Evolutionary conservation across 2,113 vertebrate species (phyloP).

Genomic region (Stercorarius parasiticus): DNA sequence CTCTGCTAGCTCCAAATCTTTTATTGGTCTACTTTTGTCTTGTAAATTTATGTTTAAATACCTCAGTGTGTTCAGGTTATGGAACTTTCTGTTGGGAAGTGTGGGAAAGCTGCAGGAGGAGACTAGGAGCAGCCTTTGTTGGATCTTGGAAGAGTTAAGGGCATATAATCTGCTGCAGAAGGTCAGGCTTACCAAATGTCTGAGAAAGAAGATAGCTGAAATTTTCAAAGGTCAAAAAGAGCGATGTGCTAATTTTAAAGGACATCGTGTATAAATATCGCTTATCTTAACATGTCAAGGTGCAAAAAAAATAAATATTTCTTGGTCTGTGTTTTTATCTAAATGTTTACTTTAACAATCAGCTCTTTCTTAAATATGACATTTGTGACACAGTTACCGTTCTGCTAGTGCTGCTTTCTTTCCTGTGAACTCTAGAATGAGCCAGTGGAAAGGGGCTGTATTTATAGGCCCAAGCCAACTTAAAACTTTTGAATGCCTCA

Average conservation of each 20-base stretch:
- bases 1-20: slow-evolving; percentile 27
- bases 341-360: not conserved
- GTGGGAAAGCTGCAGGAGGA: not conserved
- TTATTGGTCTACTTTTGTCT: not conserved
- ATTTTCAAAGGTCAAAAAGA: slow-evolving; percentile 40
- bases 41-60: slow-evolving; percentile 56
- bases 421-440: not conserved
- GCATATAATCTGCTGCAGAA: not conserved
- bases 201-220: slow-evolving; percentile 1
- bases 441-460: not conserved
- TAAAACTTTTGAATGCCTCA: not conserved
- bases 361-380: not conserved
- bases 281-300: not conserved
- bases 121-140: not conserved
- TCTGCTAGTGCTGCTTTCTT: not conserved
- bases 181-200: not conserved
- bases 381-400: not conserved
- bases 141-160: slow-evolving; percentile 38
- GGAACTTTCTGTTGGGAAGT: slow-evolving; percentile 41
- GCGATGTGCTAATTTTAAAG: slow-evolving; percentile 28
- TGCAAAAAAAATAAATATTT: not conserved
- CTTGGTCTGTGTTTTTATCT: not conserved
- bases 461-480: not conserved
- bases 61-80: not conserved
- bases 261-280: not conserved